Conservation (phyloP, 2,888 invertebrate genomes). For the Drosophila anceps region DNA sequence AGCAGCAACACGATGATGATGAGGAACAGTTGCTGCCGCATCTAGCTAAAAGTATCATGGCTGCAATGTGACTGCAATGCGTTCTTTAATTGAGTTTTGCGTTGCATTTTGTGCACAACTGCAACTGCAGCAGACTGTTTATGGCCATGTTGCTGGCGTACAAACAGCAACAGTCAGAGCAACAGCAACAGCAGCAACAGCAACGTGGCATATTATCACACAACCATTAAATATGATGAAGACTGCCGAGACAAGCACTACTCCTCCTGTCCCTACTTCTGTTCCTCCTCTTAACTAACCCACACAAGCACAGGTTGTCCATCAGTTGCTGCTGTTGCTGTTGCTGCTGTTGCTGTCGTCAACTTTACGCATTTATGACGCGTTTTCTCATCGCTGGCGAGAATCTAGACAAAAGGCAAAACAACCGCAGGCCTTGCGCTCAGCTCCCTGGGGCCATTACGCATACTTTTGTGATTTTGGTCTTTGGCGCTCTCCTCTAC, state of each 20-base stretch:
- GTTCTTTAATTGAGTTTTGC: constrained; percentile 81
- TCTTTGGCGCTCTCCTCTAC: constrained; percentile 46
- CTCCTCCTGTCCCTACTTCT: constrained; percentile 6
- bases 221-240: constrained; percentile 81
- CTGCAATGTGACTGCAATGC: constrained; percentile 70
- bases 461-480: constrained; percentile 76
- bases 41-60: constrained; percentile 67
- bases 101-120: constrained; percentile 71
- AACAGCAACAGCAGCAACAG: constrained; percentile 37
- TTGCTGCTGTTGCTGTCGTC: constrained; percentile 61
- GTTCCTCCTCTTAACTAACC: neutral
- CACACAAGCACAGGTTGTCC: constrained; percentile 30
- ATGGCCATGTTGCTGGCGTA: constrained; percentile 70
- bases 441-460: constrained; percentile 79
- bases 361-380: constrained; percentile 82
- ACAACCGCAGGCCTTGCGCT: constrained; percentile 62
- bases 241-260: constrained; percentile 64
- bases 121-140: constrained; percentile 69
- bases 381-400: constrained; percentile 78
- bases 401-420: constrained; percentile 67
- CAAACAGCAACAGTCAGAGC: constrained; percentile 24
- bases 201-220: constrained; percentile 80
- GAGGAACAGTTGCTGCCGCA: constrained; percentile 37
- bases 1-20: constrained; percentile 38
- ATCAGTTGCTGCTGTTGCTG: constrained; percentile 30